Base-by-base conservation (phyloP, 2,797 vertebrate species). In the Heterohyrax brucei region DNA sequence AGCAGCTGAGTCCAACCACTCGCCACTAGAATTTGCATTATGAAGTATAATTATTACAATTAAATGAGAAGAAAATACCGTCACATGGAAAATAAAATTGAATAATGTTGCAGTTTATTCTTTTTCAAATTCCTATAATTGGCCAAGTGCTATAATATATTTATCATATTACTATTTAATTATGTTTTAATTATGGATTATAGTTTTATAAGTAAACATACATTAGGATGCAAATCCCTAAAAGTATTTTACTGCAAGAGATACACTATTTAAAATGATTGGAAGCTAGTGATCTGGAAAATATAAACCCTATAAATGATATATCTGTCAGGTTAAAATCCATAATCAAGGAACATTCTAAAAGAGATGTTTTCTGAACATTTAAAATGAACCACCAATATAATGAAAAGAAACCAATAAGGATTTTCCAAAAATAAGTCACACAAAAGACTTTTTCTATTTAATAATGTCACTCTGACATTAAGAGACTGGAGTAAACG, bases 371-470 rank as follows among this genome's bases (percentile, higher is more conserved):
- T 96, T 91, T 84, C 21, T 76, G 33, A 84, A 84, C 21, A 91
- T 88, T 95, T 90, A 19, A 82, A 96, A 94, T 93, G 39, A 61
- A 94, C 93, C 64, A 4, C 53, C 84, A 92, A 82, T 78, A 89
- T 53, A 96, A 88, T 91, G 24, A 61, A 85, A 91, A 88, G 13
- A 87, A 97, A 73, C 19, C 50, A 94, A 66, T 1, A 18, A 92
- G 53, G 33, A 10, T 82, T 77, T 89, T 82, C 28, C 81, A 87
- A 91, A 93, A 95, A 76, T 75, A 93, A 77, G 62, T 53, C 76
- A 76, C 39, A 87, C 59, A 86, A 76, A n/a, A 78, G 61, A 92
- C 62, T 92, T 96, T 89, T n/a, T 83, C 48, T 89, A 89, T 94
- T 89, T 81, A 93, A 93, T 93, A 92, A 91, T 66, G 59, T 77